A percentile compares a stretch with the other conserved stretches of the same genome.
These are phyloP conservation scores for Tethya wilhelma DNA, from an alignment of 37 sponge, comb jelly and placozoan genomes.

Conservation along the genomic window DNA sequence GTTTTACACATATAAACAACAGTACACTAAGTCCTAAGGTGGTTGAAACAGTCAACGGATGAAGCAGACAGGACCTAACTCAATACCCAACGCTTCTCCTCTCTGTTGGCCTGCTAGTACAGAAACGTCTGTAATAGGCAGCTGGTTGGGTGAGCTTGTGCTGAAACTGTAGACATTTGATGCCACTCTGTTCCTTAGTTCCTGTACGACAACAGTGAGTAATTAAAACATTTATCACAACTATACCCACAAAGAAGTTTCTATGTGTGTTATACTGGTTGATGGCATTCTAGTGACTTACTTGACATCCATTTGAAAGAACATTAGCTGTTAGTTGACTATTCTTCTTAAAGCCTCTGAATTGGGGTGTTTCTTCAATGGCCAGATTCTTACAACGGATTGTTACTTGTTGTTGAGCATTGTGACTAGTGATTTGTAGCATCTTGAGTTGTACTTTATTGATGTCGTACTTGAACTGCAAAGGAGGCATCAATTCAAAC, in stretches of 20 bases:
- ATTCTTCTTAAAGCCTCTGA: conserved; percentile 20
- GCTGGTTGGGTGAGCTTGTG: conserved; percentile 44
- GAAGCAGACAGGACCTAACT: conserved; percentile 76
- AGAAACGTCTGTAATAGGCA: conserved; percentile 56
- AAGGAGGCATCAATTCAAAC: background rate
- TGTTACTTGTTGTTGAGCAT: conserved; percentile 56
- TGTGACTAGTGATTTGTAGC: conserved; percentile 65
- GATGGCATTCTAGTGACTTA: background rate
- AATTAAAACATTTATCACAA: too few relatives aligned
- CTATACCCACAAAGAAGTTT: too few relatives aligned
- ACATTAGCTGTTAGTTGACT: conserved; percentile 3
- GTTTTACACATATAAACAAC: too few relatives aligned
- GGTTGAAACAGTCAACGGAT: conserved; percentile 20
- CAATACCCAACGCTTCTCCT: conserved; percentile 44
- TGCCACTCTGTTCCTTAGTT: background rate
- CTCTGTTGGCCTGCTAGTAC: conserved; percentile 25
- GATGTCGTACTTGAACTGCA: conserved; percentile 60
- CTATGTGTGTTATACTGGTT: too few relatives aligned
- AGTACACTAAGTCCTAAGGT: too few relatives aligned
- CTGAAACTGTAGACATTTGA: conserved; percentile 44
- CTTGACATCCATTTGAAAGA: conserved; percentile 34
- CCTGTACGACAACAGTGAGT: background rate
- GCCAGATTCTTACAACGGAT: conserved; percentile 44
- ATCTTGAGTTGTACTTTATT: conserved; percentile 66
- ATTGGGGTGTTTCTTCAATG: background rate